These are phyloP conservation scores for Eurytoma adleriae DNA, from an alignment of 2,888 invertebrate genomes.

Conservation along the genomic window DNA sequence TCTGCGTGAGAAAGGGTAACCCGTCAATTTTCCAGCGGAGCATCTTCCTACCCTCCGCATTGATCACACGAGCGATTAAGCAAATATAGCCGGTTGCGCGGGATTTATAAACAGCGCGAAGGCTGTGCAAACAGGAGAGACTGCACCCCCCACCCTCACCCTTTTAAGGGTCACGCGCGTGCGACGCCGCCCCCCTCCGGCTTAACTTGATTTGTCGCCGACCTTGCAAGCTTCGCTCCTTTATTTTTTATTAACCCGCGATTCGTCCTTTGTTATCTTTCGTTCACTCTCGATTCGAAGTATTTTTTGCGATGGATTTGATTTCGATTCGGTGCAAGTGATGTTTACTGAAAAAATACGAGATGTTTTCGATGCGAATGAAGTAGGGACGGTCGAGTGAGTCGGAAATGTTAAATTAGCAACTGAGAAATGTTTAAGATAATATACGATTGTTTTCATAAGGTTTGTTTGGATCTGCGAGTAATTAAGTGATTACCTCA, in stretches of 20 bases:
- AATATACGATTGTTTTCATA: no score
- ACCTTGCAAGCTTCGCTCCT: background rate
- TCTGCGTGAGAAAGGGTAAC: constrained; percentile 47
- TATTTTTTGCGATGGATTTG: background rate
- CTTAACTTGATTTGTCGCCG: constrained; percentile 37
- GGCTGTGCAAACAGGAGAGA: constrained; percentile 41
- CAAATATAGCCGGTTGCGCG: constrained; percentile 37
- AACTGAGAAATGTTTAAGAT: no score
- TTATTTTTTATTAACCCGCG: background rate
- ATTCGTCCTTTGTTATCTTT: constrained; percentile 1
- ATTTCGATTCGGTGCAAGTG: background rate
- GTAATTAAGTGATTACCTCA: no score
- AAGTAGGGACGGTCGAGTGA: no score
- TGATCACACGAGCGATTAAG: constrained; percentile 52
- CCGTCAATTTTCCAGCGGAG: constrained; percentile 25
- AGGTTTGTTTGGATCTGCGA: no score
- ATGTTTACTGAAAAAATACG: no score
- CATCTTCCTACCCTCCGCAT: constrained; percentile 28
- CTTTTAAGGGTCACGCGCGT: background rate
- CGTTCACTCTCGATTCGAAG: background rate
- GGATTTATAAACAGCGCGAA: constrained; percentile 39
- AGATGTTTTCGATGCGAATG: no score
- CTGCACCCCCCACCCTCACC: constrained; percentile 1
- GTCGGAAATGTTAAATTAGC: no score
- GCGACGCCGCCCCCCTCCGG: background rate